A percentile compares a stretch with the other conserved stretches of the same genome.
Evolutionary conservation across 2,113 vertebrate species (phyloP).

Genomic region (Mungos mungo): DNA sequence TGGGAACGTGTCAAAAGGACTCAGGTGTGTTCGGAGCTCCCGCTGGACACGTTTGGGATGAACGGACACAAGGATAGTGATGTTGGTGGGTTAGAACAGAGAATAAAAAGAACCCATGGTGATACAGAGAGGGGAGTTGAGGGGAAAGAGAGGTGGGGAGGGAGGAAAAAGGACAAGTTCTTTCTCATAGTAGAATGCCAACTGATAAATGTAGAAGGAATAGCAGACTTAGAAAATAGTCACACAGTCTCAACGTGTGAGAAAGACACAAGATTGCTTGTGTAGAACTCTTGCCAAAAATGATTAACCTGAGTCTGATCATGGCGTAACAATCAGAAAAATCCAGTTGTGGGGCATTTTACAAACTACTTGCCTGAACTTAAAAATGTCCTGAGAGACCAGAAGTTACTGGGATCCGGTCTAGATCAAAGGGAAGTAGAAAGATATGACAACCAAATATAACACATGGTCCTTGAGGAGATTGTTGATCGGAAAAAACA

Average conservation of each 20-base stretch:
- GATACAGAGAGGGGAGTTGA: background rate
- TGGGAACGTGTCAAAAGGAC: background rate
- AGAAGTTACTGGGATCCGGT: background rate
- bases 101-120: background rate
- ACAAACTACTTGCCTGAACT: background rate
- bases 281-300: background rate
- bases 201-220: background rate
- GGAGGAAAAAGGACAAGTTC: background rate
- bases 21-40: background rate
- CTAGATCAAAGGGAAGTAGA: constrained; percentile 7
- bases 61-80: background rate
- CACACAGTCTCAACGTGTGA: background rate
- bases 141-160: background rate
- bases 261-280: background rate
- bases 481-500: background rate
- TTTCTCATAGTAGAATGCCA: background rate
- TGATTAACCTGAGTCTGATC: background rate
- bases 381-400: background rate
- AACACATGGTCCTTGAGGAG: background rate
- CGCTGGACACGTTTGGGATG: background rate
- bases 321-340: background rate
- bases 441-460: background rate
- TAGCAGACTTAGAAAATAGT: background rate
- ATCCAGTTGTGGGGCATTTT: background rate
- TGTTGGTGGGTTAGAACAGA: background rate